Evolutionary conservation across 2,797 vertebrate genomes (phyloP).

Genomic region (Sylvia borin): DNA sequence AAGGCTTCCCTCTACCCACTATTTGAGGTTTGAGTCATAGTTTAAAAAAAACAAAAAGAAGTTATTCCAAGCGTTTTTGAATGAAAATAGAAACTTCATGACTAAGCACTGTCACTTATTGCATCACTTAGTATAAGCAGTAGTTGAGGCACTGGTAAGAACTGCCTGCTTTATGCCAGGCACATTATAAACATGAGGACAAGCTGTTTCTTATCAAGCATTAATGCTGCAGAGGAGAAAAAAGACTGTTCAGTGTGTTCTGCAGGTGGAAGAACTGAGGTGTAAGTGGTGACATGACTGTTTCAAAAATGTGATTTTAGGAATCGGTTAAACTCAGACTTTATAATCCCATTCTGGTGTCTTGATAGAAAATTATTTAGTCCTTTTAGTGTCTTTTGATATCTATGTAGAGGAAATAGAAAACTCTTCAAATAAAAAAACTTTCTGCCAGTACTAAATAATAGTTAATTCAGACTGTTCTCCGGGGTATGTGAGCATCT

Average conservation of each 20-base stretch:
- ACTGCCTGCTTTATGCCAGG: neutral
- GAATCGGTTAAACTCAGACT: neutral
- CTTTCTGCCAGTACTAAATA: neutral
- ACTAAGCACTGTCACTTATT: conserved; percentile 17
- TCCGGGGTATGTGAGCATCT: neutral
- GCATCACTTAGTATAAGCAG: neutral
- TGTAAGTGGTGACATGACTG: neutral
- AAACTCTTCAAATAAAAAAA: neutral
- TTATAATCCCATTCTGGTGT: neutral
- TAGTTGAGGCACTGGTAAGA: neutral
- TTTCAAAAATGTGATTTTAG: neutral
- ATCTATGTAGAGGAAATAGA: neutral
- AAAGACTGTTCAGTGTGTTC: neutral
- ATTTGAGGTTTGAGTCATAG: neutral
- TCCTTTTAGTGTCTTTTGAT: neutral
- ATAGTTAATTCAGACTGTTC: neutral
- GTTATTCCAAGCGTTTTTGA: neutral
- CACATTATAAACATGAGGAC: neutral
- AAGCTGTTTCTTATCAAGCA: neutral
- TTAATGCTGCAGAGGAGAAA: neutral
- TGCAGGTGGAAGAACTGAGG: neutral
- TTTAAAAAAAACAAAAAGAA: neutral
- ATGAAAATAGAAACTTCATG: conserved; percentile 31
- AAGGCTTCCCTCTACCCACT: neutral
- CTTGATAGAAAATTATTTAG: neutral